Percentiles rank a stretch among this genome's conserved stretches.
These are phyloP conservation scores for Moxostoma hubbsi DNA, from an alignment of 2,797 vertebrate species.

Conservation along the genomic window DNA sequence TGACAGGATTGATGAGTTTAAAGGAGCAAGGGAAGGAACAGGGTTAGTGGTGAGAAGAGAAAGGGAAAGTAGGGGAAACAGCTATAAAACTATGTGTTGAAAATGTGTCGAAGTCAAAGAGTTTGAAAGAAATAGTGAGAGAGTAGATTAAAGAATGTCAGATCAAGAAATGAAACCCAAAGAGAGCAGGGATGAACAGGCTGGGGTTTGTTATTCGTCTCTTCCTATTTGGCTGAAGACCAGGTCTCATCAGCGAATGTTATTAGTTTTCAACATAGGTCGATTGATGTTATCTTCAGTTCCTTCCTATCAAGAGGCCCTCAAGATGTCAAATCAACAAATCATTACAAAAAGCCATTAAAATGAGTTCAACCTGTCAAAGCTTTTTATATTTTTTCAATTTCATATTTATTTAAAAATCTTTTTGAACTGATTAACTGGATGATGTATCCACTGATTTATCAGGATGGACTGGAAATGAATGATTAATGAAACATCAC, in stretches of 20 bases:
- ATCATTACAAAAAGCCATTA: neutral
- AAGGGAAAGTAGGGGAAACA: neutral
- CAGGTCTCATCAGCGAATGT: slow-evolving; percentile 21
- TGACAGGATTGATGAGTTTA: slow-evolving; percentile 3
- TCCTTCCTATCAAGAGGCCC: slow-evolving; percentile 11
- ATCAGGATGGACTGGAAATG: slow-evolving; percentile 12
- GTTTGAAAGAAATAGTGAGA: neutral
- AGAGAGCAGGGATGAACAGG: slow-evolving; percentile 1
- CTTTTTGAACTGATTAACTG: neutral
- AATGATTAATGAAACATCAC: neutral
- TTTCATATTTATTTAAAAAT: slow-evolving; percentile 1
- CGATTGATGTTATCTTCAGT: neutral
- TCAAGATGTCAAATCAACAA: slow-evolving; percentile 11
- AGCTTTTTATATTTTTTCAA: neutral
- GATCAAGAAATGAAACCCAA: slow-evolving; percentile 26
- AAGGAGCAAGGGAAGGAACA: neutral
- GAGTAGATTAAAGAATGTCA: slow-evolving; percentile 8
- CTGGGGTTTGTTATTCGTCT: slow-evolving; percentile 22
- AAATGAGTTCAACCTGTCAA: neutral
- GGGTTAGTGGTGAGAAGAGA: slow-evolving; percentile 3
- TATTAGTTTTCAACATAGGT: slow-evolving; percentile 10
- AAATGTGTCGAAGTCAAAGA: neutral
- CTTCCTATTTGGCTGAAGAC: slow-evolving; percentile 33
- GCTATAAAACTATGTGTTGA: slow-evolving; percentile 1
- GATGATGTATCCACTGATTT: neutral